Percentiles rank a stretch among this genome's conserved stretches.
Conservation (phyloP, 2,797 vertebrate species). For the Bucorvus abyssinicus region DNA sequence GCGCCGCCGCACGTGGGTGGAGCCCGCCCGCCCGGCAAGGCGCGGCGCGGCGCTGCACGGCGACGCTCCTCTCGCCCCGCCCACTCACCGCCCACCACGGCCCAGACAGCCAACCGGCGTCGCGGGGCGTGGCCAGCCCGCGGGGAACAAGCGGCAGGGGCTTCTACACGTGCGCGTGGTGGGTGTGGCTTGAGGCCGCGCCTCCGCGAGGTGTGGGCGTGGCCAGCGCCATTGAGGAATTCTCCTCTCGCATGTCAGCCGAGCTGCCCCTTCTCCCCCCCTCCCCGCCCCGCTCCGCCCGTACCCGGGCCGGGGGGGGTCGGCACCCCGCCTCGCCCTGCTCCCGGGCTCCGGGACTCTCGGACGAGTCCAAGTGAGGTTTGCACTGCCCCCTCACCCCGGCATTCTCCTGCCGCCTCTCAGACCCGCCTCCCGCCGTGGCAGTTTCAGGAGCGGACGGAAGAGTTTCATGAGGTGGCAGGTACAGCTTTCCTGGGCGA, state of each 20-base stretch:
- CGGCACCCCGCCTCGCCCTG: background rate
- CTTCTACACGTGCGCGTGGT: background rate
- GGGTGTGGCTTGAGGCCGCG: background rate
- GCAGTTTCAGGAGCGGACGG: background rate
- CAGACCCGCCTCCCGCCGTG: background rate
- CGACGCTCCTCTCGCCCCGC: background rate
- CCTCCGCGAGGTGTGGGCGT: background rate
- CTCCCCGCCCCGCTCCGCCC: too few relatives aligned
- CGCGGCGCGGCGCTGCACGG: background rate
- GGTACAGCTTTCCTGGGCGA: background rate
- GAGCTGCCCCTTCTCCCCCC: too few relatives aligned
- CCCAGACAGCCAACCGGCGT: background rate
- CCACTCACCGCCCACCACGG: accelerated
- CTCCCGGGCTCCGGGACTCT: background rate
- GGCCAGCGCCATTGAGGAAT: conserved; percentile 80
- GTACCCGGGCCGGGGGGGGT: too few relatives aligned
- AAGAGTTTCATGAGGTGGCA: background rate
- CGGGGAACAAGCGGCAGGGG: background rate
- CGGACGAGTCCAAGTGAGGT: background rate
- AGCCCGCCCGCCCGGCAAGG: background rate
- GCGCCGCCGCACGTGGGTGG: conserved; percentile 50
- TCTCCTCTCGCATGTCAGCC: conserved; percentile 38
- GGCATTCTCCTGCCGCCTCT: too few relatives aligned
- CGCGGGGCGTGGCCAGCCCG: background rate
- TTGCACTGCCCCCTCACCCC: background rate